phyloP scores from a whole-genome alignment of 2,888 invertebrate species.

The Andrena camellia region DNA sequence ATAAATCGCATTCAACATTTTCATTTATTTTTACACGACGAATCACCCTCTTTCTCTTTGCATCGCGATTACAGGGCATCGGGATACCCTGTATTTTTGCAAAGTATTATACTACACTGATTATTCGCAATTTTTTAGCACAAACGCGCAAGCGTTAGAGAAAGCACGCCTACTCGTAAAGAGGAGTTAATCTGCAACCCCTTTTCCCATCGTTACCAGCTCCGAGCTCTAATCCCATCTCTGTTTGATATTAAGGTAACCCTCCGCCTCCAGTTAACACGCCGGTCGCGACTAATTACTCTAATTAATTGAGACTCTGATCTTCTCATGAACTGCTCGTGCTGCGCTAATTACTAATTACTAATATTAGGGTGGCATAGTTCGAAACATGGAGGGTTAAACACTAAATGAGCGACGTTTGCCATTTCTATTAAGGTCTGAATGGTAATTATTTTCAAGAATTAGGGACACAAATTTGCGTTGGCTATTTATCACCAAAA shows the following conservation, averaged over 20 bases:
- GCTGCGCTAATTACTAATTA: constrained; percentile 73
- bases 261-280: constrained; percentile 82
- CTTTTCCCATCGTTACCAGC: constrained; percentile 71
- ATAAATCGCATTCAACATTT: too few species aligned
- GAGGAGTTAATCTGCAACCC: constrained; percentile 67
- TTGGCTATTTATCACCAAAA: too few species aligned
- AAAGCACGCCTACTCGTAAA: constrained; percentile 79
- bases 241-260: constrained; percentile 74
- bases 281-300: constrained; percentile 82
- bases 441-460: constrained; percentile 26
- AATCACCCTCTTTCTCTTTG: too few species aligned
- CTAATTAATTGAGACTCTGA: constrained; percentile 81
- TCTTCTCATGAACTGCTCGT: constrained; percentile 66
- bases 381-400: constrained; percentile 40
- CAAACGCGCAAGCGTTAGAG: constrained; percentile 78
- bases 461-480: not conserved
- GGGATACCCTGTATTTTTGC: too few species aligned
- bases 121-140: constrained; percentile 22
- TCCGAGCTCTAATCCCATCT: constrained; percentile 68
- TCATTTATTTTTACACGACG: too few species aligned
- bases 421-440: constrained; percentile 1
- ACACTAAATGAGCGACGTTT: constrained; percentile 17
- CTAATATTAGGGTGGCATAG: constrained; percentile 61
- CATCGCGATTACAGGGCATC: too few species aligned
- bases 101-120: not conserved